Percentiles rank a stretch among this genome's conserved stretches.
phyloP scores from a whole-genome alignment of 2,113 vertebrate genomes.

The Albula goreensis region DNA sequence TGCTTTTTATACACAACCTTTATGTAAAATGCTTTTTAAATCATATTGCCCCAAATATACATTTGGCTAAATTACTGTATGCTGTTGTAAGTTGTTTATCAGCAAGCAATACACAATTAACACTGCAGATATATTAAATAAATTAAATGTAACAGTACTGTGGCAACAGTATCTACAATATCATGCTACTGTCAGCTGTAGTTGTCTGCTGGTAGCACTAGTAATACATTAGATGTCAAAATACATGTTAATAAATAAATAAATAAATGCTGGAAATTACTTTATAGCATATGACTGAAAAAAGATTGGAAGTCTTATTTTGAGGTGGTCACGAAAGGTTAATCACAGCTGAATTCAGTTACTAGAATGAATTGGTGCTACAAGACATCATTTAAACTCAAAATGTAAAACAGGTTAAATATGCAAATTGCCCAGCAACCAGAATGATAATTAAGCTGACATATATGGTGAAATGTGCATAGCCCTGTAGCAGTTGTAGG shows the following conservation, averaged over 20 bases:
- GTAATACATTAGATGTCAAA: neutral
- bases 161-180: neutral
- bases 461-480: too few species aligned
- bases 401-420: too few species aligned
- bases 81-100: neutral
- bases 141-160: neutral
- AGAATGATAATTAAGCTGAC: too few species aligned
- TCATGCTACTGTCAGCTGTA: neutral
- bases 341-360: neutral
- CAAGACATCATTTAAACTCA: neutral
- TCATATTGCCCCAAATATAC: neutral
- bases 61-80: neutral
- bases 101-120: neutral
- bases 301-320: neutral
- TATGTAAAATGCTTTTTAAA: neutral
- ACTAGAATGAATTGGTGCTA: too few species aligned
- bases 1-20: too few species aligned
- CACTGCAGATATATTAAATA: neutral
- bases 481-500: too few species aligned
- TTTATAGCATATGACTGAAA: neutral
- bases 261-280: neutral
- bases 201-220: neutral
- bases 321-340: neutral
- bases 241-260: neutral
- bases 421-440: too few species aligned